phyloP scores from a whole-genome alignment of 30 jellyfish, hydroid and myxozoan species.

The Aurelia aurita region DNA sequence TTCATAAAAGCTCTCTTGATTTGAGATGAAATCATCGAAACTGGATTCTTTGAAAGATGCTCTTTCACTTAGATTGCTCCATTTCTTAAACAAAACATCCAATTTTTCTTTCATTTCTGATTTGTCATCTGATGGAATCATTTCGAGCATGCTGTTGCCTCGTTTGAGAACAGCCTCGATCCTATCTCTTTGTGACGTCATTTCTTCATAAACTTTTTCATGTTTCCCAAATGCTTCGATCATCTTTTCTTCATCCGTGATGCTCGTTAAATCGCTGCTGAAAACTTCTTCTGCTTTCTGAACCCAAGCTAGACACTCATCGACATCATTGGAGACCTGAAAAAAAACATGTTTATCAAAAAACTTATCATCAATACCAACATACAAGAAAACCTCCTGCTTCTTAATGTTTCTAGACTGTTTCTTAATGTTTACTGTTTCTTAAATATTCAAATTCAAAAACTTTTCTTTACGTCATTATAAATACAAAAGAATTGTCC shows the following conservation, averaged over 20 bases:
- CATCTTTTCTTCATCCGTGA: slow-evolving; percentile 77
- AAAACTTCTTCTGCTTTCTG: slow-evolving; percentile 61
- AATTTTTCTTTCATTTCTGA: slow-evolving; percentile 32
- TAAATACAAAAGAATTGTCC: too few relatives aligned
- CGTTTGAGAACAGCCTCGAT: slow-evolving; percentile 69
- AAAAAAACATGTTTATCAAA: background rate
- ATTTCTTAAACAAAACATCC: slow-evolving; percentile 28
- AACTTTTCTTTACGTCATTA: too few relatives aligned
- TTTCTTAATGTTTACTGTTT: too few relatives aligned
- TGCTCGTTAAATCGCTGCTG: slow-evolving; percentile 58
- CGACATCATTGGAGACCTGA: slow-evolving; percentile 54
- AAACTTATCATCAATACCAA: too few relatives aligned
- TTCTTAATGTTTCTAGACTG: too few relatives aligned
- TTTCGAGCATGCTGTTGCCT: slow-evolving; percentile 45
- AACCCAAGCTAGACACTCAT: slow-evolving; percentile 71
- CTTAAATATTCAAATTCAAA: too few relatives aligned
- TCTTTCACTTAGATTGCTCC: slow-evolving; percentile 65
- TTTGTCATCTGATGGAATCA: slow-evolving; percentile 32
- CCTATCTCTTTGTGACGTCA: slow-evolving; percentile 48
- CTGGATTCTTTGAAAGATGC: slow-evolving; percentile 58
- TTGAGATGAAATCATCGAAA: slow-evolving; percentile 58
- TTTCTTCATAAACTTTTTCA: slow-evolving; percentile 60
- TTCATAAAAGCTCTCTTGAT: slow-evolving; percentile 69
- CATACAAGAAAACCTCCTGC: background rate
- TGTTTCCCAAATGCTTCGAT: slow-evolving; percentile 75